A percentile compares a stretch with the other conserved stretches of the same genome.
phyloP scores from a whole-genome alignment of 1,140 invertebrate genomes.

The Diachasmimorpha longicaudata region DNA sequence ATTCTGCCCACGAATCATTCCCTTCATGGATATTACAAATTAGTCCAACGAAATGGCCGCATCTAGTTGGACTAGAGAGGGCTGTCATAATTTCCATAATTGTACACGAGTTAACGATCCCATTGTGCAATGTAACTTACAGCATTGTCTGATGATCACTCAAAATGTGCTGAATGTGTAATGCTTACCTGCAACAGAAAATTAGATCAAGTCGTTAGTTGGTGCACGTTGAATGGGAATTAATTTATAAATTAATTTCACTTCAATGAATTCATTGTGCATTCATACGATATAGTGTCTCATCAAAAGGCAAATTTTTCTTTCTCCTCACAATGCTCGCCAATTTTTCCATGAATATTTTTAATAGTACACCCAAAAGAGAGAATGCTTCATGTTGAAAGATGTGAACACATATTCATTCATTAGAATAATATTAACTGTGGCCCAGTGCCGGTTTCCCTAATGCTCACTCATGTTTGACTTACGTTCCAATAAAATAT shows the following conservation, averaged over 20 bases:
- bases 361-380: no score
- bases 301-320: no score
- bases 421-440: no score
- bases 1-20: background rate
- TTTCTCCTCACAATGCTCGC: no score
- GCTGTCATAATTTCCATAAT: background rate
- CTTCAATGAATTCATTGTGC: background rate
- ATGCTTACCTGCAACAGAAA: slow-evolving; percentile 16
- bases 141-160: background rate
- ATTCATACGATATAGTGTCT: background rate
- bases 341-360: no score
- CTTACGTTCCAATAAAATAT: no score
- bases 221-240: background rate
- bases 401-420: no score
- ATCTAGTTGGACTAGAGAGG: background rate
- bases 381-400: no score
- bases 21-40: slow-evolving; percentile 23
- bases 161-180: background rate
- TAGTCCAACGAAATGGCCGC: slow-evolving; percentile 16
- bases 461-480: no score
- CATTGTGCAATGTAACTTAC: background rate
- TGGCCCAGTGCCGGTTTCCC: no score
- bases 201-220: background rate
- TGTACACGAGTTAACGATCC: background rate
- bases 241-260: background rate